Base-by-base conservation (phyloP, 2,888 invertebrate species). In the Brachynemurus nebulosus region DNA sequence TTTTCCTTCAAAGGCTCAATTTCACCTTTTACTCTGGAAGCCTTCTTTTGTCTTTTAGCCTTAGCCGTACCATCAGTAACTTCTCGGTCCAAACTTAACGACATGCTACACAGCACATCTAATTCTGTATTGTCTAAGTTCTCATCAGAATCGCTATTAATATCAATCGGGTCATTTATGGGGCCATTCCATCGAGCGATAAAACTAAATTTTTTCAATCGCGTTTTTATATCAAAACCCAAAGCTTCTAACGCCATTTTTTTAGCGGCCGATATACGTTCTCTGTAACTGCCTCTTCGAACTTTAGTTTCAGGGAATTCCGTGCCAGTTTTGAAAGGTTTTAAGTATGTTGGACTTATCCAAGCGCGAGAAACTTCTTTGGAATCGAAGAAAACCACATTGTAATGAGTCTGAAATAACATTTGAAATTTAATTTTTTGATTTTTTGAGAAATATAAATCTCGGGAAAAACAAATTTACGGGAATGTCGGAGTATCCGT, bases 371-470 rank as follows among this genome's bases (percentile, higher is more conserved):
- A 63, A 1, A 63, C 66, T 8, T 65, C 60, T 12, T 50, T 45
- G 0, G 59, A 53, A 47, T 72, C 68, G 45, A 75, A 71, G 53
- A 74, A 74, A 8, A 66, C 67, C 2, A 75, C 71, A 51, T 72
- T 66, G 53, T 74, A 75, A 48, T 65, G 62, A 0, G 65, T 68
- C 75, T 75, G n/a, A n/a, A n/a, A n/a, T n/a, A n/a, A n/a, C n/a
- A 7, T 23, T 23, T 23, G 23, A 23, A 23, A 23, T 12, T 7
- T 35, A 35, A 11, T 11, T 35, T 11, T 11, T n/a, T 37, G 12
- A n/a, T 11, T 5, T n/a, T n/a, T n/a, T 8, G 6, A 27, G 14
- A 25, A 18, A 40, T 7, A 40, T 23, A 17, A 23, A 12, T 11
- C 14, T 40, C 16, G 17, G 20, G 11, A 18, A 34, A 33, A 8